Percentiles rank a stretch among this genome's conserved stretches.
phyloP scores from a whole-genome alignment of 2,113 vertebrate genomes.

The Podarcis muralis region DNA sequence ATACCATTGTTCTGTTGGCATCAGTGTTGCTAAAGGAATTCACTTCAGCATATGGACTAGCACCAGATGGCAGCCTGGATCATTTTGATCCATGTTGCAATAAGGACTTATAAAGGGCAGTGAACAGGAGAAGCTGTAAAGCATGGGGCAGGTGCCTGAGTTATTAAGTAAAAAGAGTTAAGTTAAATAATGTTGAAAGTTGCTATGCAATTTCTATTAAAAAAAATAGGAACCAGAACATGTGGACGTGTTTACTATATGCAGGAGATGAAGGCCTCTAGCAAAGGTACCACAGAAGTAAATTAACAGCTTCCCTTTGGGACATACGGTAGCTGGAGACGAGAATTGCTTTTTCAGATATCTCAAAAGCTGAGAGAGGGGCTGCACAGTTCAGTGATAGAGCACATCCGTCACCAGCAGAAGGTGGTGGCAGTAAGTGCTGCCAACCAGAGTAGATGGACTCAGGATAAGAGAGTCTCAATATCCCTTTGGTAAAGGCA shows the following conservation, averaged over 20 bases:
- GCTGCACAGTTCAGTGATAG: neutral
- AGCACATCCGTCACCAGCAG: neutral
- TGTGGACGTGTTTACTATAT: neutral
- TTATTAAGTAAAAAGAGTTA: neutral
- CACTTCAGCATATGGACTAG: neutral
- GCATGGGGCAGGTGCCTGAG: neutral
- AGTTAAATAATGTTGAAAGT: slow-evolving; percentile 21
- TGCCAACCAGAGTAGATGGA: neutral
- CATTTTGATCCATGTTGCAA: neutral
- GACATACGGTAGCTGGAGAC: slow-evolving; percentile 1
- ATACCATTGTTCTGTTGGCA: neutral
- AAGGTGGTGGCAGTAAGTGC: neutral
- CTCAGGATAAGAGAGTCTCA: neutral
- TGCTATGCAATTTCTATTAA: neutral
- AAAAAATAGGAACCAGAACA: slow-evolving; percentile 17
- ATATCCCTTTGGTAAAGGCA: neutral
- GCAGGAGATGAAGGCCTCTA: slow-evolving; percentile 7
- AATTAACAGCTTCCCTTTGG: slow-evolving; percentile 39
- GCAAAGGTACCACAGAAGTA: slow-evolving; percentile 52
- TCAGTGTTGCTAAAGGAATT: neutral
- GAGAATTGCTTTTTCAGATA: neutral
- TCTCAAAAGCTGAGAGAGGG: neutral
- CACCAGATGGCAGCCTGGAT: neutral
- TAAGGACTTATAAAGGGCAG: neutral
- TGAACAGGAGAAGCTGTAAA: neutral